Conservation (phyloP, 2,113 vertebrate genomes). For the Circaetus gallicus region DNA sequence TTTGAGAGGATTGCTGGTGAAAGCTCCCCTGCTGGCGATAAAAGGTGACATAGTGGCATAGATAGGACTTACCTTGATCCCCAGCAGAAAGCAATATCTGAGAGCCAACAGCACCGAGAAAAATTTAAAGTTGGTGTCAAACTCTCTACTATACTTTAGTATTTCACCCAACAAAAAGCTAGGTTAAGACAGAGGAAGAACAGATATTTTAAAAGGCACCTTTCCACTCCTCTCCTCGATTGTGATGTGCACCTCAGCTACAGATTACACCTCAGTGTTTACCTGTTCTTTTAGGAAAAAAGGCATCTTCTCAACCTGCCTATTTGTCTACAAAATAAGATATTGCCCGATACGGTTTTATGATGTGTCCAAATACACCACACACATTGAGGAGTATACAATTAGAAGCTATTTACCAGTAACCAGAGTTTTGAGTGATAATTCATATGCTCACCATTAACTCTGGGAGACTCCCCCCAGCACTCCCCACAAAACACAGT, state of each 20-base stretch:
- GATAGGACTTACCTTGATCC: neutral
- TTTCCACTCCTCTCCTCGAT: neutral
- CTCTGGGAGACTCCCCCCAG: neutral
- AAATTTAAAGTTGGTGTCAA: neutral
- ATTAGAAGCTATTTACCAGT: neutral
- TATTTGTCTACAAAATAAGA: neutral
- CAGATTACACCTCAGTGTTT: neutral
- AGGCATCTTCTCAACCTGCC: neutral
- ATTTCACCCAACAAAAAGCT: neutral
- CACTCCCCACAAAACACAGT: neutral
- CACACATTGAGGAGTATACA: neutral
- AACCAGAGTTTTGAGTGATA: neutral
- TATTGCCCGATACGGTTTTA: neutral
- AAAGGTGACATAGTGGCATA: neutral
- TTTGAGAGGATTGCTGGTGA: neutral
- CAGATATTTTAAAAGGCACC: neutral
- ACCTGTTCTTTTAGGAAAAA: neutral
- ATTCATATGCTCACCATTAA: neutral
- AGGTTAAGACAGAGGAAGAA: neutral
- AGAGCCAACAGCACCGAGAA: neutral
- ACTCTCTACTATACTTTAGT: neutral
- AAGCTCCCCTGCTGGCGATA: neutral
- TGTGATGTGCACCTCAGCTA: neutral
- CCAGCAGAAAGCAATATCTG: neutral
- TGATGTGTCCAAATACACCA: neutral